Evolutionary conservation across 2,888 invertebrate species (phyloP).

Genomic region (Perithous albicinctus): DNA sequence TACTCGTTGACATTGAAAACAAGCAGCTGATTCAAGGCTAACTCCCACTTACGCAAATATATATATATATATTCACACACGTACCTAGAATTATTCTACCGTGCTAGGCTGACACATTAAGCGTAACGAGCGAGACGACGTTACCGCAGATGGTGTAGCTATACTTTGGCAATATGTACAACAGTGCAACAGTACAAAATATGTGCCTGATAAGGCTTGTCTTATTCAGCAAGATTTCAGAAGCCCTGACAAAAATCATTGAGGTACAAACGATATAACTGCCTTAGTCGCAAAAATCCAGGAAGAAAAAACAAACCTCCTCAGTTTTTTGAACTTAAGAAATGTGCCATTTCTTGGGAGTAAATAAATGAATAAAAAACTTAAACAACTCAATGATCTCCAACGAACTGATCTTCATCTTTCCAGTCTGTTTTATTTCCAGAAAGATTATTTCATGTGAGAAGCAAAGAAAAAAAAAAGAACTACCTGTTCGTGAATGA

Average conservation of each 20-base stretch:
- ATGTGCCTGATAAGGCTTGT: constrained; percentile 3
- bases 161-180: neutral
- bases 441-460: no score
- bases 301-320: no score
- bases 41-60: constrained; percentile 68
- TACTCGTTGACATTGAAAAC: constrained; percentile 78
- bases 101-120: constrained; percentile 65
- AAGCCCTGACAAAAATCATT: neutral
- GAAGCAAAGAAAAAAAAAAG: no score
- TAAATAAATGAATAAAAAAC: no score
- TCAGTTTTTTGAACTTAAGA: no score
- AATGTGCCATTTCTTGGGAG: no score
- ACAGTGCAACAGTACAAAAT: constrained; percentile 15
- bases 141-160: constrained; percentile 13
- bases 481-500: no score
- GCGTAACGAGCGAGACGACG: constrained; percentile 62
- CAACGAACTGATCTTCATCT: no score
- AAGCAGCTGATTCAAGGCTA: constrained; percentile 80
- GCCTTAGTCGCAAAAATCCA: neutral
- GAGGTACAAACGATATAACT: neutral
- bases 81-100: constrained; percentile 65
- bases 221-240: neutral
- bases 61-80: no score
- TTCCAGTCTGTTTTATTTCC: no score
- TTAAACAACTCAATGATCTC: no score